These are phyloP conservation scores for Percopsis omiscomaycus DNA, from an alignment of 2,797 vertebrate genomes.

Conservation along the genomic window DNA sequence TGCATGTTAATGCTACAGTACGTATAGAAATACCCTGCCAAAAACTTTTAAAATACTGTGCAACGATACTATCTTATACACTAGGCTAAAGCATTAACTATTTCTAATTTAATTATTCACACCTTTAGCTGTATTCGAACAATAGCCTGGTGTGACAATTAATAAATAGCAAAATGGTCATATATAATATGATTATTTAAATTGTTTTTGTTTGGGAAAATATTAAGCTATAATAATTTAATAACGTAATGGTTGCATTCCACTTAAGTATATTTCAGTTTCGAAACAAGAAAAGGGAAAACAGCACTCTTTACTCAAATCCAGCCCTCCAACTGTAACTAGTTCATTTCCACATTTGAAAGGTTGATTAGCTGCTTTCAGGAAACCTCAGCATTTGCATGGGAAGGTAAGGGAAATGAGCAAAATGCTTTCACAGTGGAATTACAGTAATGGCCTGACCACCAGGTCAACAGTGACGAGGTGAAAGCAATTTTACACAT, in stretches of 20 bases:
- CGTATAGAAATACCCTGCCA: too few relatives aligned
- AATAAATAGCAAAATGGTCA: not conserved
- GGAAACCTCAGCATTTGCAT: slow-evolving; percentile 43
- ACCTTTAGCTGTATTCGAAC: too few relatives aligned
- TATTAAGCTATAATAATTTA: slow-evolving; percentile 3
- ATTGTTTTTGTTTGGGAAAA: too few relatives aligned
- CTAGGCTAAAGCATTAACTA: too few relatives aligned
- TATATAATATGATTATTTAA: not conserved
- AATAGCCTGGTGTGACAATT: too few relatives aligned
- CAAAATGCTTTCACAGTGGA: slow-evolving; percentile 56
- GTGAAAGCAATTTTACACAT: slow-evolving; percentile 77
- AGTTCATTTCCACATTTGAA: slow-evolving; percentile 59
- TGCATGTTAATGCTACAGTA: too few relatives aligned
- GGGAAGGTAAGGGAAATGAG: slow-evolving; percentile 38
- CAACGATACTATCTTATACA: too few relatives aligned
- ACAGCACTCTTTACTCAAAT: slow-evolving; percentile 30
- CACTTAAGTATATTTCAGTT: slow-evolving; percentile 30
- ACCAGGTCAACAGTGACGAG: slow-evolving; percentile 63
- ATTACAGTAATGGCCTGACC: slow-evolving; percentile 69
- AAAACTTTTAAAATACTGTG: too few relatives aligned
- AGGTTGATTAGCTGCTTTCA: slow-evolving; percentile 51
- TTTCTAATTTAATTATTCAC: too few relatives aligned
- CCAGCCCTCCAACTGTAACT: slow-evolving; percentile 35
- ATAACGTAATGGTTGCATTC: slow-evolving; percentile 18
- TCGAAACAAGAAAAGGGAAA: slow-evolving; percentile 6